These are phyloP conservation scores for Geophilus truncorum DNA, from an alignment of 2,888 invertebrate genomes.

Conservation along the genomic window DNA sequence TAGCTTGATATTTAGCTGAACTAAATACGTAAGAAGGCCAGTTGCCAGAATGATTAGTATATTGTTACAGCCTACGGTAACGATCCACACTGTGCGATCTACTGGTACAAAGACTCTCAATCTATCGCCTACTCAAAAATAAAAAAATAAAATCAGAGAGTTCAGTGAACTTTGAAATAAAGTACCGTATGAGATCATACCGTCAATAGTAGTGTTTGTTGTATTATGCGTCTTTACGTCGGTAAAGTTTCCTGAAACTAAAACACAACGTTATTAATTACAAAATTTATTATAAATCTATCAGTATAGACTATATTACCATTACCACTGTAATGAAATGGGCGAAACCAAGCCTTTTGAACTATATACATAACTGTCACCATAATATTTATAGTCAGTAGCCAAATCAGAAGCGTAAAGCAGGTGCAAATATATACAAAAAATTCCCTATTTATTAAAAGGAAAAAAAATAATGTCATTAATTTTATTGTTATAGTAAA, in stretches of 20 bases:
- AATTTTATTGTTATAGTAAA: background rate
- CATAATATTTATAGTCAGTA: constrained; percentile 29
- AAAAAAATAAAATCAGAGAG: background rate
- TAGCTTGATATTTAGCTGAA: constrained; percentile 26
- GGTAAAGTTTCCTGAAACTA: background rate
- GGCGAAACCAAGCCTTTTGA: constrained; percentile 35
- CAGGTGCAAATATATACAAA: constrained; percentile 32
- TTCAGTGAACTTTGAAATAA: background rate
- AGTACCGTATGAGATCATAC: background rate
- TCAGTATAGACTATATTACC: too few species aligned
- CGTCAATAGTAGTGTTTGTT: background rate
- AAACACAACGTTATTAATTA: background rate
- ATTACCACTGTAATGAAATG: background rate
- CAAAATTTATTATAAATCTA: background rate
- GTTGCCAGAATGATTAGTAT: constrained; percentile 2
- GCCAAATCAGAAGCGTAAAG: constrained; percentile 29
- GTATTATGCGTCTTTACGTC: too few species aligned
- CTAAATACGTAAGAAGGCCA: constrained; percentile 27
- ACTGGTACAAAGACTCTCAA: constrained; percentile 31
- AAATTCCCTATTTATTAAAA: background rate
- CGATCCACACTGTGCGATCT: background rate
- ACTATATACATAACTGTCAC: constrained; percentile 35
- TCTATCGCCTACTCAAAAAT: background rate
- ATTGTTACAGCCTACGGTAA: background rate
- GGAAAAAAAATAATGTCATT: background rate